phyloP scores from a whole-genome alignment of 2,797 vertebrate genomes.

The Paguma larvata region DNA sequence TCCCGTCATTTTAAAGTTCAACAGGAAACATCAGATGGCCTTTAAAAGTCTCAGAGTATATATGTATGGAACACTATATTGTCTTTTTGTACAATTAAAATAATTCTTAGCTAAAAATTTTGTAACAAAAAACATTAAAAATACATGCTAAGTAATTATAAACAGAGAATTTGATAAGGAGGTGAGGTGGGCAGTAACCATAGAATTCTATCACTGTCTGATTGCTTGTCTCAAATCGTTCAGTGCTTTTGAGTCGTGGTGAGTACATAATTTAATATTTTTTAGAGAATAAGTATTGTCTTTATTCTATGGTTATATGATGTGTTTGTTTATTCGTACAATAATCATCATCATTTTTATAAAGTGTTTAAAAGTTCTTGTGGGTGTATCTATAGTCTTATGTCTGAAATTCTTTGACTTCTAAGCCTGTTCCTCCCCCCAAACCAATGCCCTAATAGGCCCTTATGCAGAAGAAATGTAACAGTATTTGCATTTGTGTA shows the following conservation, averaged over 20 bases:
- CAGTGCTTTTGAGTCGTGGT: neutral
- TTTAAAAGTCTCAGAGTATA: neutral
- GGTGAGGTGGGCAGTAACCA: fast-evolving
- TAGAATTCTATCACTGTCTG: neutral
- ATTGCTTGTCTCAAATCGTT: neutral
- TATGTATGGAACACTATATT: neutral
- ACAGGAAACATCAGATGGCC: neutral
- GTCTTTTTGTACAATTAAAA: neutral
- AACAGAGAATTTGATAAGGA: neutral
- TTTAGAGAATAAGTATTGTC: neutral
- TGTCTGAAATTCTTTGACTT: neutral
- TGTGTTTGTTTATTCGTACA: neutral
- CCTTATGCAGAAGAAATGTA: neutral
- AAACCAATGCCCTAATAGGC: neutral
- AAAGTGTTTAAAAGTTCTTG: neutral
- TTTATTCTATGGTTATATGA: neutral
- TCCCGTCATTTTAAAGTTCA: neutral
- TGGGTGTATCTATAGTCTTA: neutral
- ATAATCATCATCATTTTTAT: neutral
- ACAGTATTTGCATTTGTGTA: neutral
- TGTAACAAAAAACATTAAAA: neutral
- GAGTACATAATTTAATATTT: neutral
- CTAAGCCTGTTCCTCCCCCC: neutral
- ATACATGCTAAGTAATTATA: neutral
- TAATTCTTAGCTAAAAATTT: neutral